Base-by-base conservation (phyloP, 2,113 vertebrate species). In the Leucopsar rothschildi region DNA sequence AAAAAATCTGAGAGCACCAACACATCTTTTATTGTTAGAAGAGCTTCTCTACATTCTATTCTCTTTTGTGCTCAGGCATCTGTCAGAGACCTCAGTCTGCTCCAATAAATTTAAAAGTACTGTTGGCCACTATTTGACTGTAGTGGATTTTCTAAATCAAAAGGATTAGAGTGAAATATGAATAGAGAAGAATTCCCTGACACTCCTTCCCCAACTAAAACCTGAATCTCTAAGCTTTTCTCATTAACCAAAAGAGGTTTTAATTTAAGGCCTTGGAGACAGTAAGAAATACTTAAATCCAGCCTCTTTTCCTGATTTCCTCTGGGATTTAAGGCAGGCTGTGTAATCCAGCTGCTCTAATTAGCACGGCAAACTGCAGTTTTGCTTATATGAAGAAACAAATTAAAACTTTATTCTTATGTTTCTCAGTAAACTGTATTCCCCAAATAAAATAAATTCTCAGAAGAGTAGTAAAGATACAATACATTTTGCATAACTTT, bases 281-380 rank as follows among this genome's bases (percentile, higher is more conserved):
- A 69, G 73, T 63, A 69, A 89, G 40, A 95, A 93, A 94, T 79
- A 89, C 47, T 96, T 79, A 82, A 82, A 91, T 37, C 50, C 66
- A 96, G 59, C 42, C 88, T 93, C 88, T 96, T 94, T 96, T 72
- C 47, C 52, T 80, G 79, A 90, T 97, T 96, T 93, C 96, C 96
- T 79, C 45, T 27, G 88, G 70, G 96, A 93, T 81, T 88, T 85
- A 93, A 90, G 65, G 77, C 86, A 93, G 66, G 24, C 68, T 96
- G 73, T 86, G 82, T 82, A 95, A 95, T 56, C 50, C 88, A 96
- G 78, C 42, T 97, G 92, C 81, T 97, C 86, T 96, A 97, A 96
- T 97, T 97, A 97, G 93, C 85, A 91, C 69, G 59, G 94, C 55
- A 96, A 96, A 92, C 76, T 92, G 76, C 66, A 95, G 60, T 72